Conservation (phyloP, 2,888 invertebrate species). For the Phlogophora meticulosa region DNA sequence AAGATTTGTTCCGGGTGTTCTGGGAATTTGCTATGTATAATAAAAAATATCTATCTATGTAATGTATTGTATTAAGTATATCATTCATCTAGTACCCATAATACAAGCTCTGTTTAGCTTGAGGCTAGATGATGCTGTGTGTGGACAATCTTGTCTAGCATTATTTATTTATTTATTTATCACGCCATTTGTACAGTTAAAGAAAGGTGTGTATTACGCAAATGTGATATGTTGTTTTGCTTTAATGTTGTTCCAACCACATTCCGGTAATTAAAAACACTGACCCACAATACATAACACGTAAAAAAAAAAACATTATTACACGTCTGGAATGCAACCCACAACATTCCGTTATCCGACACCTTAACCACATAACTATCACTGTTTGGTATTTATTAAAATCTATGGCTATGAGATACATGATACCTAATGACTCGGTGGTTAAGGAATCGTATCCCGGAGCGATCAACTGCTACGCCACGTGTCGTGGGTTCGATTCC, state of each 20-base stretch:
- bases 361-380: conserved; percentile 55
- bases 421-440: conserved; percentile 8
- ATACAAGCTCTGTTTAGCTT: too few relatives aligned
- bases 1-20: too few relatives aligned
- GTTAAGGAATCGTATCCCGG: not conserved
- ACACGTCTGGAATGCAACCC: conserved; percentile 62
- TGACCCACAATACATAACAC: not conserved
- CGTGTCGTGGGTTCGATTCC: conserved; percentile 1
- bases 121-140: too few relatives aligned
- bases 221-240: not conserved
- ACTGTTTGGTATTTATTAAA: conserved; percentile 34
- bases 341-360: conserved; percentile 55
- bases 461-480: too few relatives aligned
- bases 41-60: too few relatives aligned
- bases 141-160: too few relatives aligned
- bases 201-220: too few relatives aligned
- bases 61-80: too few relatives aligned
- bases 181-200: too few relatives aligned
- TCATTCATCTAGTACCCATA: too few relatives aligned
- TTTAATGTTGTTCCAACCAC: conserved; percentile 3
- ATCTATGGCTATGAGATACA: conserved; percentile 35
- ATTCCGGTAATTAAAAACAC: conserved; percentile 10
- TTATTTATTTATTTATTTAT: too few relatives aligned
- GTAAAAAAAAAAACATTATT: conserved; percentile 33
- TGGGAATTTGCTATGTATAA: too few relatives aligned